phyloP scores from a whole-genome alignment of 2,888 invertebrate species.

The Eupeodes latifasciatus region DNA sequence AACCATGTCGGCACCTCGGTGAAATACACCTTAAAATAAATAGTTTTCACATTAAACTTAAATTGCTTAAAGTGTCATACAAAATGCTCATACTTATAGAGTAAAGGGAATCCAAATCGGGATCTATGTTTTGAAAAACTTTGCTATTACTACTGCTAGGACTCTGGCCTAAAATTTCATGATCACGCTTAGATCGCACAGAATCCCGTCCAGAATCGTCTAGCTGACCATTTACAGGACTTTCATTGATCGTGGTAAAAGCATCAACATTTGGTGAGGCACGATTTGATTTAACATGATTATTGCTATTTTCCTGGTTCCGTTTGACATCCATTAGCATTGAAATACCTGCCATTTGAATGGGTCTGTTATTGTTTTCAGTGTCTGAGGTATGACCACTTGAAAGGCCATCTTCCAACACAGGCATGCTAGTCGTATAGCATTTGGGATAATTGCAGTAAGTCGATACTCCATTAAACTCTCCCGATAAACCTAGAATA shows the following conservation, averaged over 20 bases:
- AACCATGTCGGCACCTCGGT: constrained; percentile 82
- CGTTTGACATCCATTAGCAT: constrained; percentile 83
- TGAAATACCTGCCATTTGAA: constrained; percentile 80
- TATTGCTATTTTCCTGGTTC: constrained; percentile 81
- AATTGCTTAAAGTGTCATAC: background rate
- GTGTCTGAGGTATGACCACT: constrained; percentile 97
- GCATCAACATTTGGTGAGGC: constrained; percentile 69
- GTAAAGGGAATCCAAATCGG: constrained; percentile 90
- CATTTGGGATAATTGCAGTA: constrained; percentile 88
- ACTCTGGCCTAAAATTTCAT: constrained; percentile 82
- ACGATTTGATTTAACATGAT: constrained; percentile 77
- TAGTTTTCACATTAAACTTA: background rate
- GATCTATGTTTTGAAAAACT: constrained; percentile 84
- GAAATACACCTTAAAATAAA: constrained; percentile 81
- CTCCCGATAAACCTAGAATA: constrained; percentile 84
- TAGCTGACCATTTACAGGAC: constrained; percentile 80
- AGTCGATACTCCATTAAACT: constrained; percentile 85
- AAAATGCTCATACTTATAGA: constrained; percentile 86
- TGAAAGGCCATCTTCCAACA: constrained; percentile 96
- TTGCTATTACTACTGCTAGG: constrained; percentile 82
- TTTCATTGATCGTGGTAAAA: constrained; percentile 78
- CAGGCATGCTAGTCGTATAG: constrained; percentile 93
- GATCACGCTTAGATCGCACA: constrained; percentile 77
- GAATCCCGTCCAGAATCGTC: constrained; percentile 78
- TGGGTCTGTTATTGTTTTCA: constrained; percentile 90